Conservation (phyloP, 2,888 invertebrate genomes). For the Caenorhabditis doughertyi region DNA sequence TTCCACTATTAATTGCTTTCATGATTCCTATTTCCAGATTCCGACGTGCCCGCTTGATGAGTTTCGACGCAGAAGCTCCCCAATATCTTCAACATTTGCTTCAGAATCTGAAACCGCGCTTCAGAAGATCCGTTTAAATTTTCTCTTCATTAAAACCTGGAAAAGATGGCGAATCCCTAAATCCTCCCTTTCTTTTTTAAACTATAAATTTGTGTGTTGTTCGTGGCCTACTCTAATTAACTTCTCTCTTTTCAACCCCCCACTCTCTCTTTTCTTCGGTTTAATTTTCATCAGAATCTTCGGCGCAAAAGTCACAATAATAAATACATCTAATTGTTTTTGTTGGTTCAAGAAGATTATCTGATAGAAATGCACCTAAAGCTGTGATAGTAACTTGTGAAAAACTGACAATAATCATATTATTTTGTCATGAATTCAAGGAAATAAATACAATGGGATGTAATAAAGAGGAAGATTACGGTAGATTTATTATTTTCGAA, state of each 20-base stretch:
- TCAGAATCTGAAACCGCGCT: constrained; percentile 68
- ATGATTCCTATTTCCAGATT: constrained; percentile 58
- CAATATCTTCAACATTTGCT: constrained; percentile 70
- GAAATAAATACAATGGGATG: neutral
- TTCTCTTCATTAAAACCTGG: neutral
- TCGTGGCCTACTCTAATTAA: constrained; percentile 20
- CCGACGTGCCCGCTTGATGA: constrained; percentile 63
- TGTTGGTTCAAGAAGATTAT: constrained; percentile 29
- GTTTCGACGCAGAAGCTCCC: constrained; percentile 63
- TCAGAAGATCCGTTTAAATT: constrained; percentile 57
- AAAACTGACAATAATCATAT: neutral
- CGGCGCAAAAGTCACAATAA: constrained; percentile 47
- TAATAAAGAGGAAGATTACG: neutral
- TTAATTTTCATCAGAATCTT: constrained; percentile 43
- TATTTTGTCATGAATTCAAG: neutral
- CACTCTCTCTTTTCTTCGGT: constrained; percentile 17
- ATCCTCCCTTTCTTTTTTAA: constrained; percentile 9
- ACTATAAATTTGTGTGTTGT: constrained; percentile 31
- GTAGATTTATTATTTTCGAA: neutral
- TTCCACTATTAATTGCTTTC: too few species aligned
- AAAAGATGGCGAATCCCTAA: constrained; percentile 3
- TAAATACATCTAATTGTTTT: constrained; percentile 64
- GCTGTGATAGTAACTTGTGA: neutral
- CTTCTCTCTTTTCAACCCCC: too few species aligned
- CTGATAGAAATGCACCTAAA: neutral